Conservation (phyloP, 2,113 vertebrate genomes). For the Cephalopterus ornatus region DNA sequence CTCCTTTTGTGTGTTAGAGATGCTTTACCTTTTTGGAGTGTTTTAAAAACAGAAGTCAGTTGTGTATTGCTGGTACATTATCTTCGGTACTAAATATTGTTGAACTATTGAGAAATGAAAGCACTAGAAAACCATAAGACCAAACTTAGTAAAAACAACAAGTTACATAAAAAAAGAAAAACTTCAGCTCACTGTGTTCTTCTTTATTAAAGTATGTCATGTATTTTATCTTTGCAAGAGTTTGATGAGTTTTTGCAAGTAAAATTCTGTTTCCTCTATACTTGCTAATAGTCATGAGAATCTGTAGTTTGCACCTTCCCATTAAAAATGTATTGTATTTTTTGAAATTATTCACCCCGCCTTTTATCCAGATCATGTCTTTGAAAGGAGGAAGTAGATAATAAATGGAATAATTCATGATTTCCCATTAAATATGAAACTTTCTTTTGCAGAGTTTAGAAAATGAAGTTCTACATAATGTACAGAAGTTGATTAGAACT, state of each 20-base stretch:
- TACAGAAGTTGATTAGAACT: conserved; percentile 95
- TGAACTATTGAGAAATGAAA: conserved; percentile 56
- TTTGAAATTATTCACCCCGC: conserved; percentile 90
- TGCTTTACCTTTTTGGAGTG: not conserved
- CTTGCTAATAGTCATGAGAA: conserved; percentile 87
- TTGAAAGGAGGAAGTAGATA: conserved; percentile 96
- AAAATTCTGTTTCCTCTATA: conserved; percentile 86
- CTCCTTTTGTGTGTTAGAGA: not conserved
- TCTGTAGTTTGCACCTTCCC: conserved; percentile 86
- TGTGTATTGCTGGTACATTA: conserved; percentile 12
- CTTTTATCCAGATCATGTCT: conserved; percentile 95
- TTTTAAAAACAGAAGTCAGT: conserved; percentile 32
- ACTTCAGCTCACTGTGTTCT: conserved; percentile 65
- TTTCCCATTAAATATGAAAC: conserved; percentile 99
- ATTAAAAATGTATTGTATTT: conserved; percentile 89
- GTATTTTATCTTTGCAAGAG: conserved; percentile 79
- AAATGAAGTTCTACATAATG: conserved; percentile 99
- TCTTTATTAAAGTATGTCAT: conserved; percentile 76
- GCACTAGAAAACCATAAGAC: conserved; percentile 19
- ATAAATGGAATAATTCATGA: conserved; percentile 99
- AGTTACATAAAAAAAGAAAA: conserved; percentile 68
- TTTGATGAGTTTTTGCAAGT: conserved; percentile 84
- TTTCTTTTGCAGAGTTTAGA: conserved; percentile 97
- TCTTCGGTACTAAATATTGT: conserved; percentile 27
- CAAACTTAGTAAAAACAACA: conserved; percentile 75